These are phyloP conservation scores for Zophobas morio DNA, from an alignment of 1,140 invertebrate species.

Conservation along the genomic window DNA sequence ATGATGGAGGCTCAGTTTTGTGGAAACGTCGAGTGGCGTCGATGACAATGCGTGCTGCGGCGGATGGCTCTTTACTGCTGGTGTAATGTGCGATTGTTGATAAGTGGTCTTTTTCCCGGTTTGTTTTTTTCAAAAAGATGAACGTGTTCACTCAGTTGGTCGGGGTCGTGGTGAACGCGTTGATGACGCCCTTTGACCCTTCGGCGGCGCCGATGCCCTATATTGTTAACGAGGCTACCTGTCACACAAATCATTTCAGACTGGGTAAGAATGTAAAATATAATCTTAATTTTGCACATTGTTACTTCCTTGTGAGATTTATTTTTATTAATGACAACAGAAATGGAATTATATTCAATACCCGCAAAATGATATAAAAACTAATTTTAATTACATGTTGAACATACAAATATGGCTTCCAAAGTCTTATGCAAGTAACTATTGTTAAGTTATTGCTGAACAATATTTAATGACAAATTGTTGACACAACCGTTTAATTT, in stretches of 20 bases:
- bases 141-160: constrained; percentile 44
- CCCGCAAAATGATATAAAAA: too few species aligned
- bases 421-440: too few species aligned
- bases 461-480: too few species aligned
- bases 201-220: constrained; percentile 17
- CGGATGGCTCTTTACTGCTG: background rate
- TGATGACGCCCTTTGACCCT: constrained; percentile 39
- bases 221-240: constrained; percentile 32
- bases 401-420: too few species aligned
- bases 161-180: constrained; percentile 29
- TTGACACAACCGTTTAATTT: too few species aligned
- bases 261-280: constrained; percentile 16
- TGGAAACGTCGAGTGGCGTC: constrained; percentile 31
- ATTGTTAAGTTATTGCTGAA: too few species aligned
- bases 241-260: constrained; percentile 26
- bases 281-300: too few species aligned
- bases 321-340: too few species aligned
- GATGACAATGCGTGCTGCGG: background rate
- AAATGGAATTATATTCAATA: too few species aligned
- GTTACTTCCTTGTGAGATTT: too few species aligned
- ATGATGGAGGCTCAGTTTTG: constrained; percentile 24
- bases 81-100: too few species aligned
- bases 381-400: too few species aligned
- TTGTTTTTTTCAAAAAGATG: constrained; percentile 11
- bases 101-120: background rate